Percentiles rank a stretch among this genome's conserved stretches.
These are phyloP conservation scores for Catostylus mosaicus DNA, from an alignment of 30 jellyfish, hydroid and myxozoan genomes.

Conservation along the genomic window DNA sequence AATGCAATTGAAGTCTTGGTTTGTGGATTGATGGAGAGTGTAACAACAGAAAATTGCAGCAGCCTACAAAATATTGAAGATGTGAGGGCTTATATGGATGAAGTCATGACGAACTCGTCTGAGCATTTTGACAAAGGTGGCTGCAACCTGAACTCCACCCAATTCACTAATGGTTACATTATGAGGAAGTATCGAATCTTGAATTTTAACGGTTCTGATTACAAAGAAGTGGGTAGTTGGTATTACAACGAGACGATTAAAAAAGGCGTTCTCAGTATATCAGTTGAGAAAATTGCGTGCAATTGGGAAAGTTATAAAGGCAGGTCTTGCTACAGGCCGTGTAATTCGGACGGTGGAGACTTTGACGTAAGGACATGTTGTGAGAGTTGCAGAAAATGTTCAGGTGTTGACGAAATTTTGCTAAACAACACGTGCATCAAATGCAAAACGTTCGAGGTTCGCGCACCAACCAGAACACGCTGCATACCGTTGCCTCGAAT, in stretches of 20 bases:
- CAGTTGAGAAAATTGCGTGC: background rate
- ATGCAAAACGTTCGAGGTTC: slow-evolving; percentile 21
- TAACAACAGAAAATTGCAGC: background rate
- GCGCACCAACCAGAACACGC: background rate
- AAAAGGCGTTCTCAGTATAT: background rate
- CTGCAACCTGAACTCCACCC: background rate
- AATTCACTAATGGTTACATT: background rate
- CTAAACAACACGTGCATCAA: slow-evolving; percentile 53
- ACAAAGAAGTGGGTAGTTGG: slow-evolving; percentile 15
- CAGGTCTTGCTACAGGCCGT: slow-evolving; percentile 50
- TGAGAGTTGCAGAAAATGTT: slow-evolving; percentile 62
- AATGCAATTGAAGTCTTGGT: background rate
- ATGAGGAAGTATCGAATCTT: background rate
- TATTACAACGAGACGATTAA: background rate
- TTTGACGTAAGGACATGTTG: slow-evolving; percentile 42
- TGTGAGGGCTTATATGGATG: background rate
- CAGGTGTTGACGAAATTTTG: slow-evolving; percentile 3
- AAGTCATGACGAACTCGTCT: background rate
- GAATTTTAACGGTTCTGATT: background rate
- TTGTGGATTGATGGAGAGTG: background rate
- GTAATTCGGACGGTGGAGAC: slow-evolving; percentile 6
- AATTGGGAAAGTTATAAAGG: background rate
- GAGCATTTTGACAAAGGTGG: background rate
- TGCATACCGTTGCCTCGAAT: slow-evolving; percentile 36
- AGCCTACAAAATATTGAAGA: background rate